Conservation (phyloP, 2,113 vertebrate genomes). For the Grallaria varia region DNA sequence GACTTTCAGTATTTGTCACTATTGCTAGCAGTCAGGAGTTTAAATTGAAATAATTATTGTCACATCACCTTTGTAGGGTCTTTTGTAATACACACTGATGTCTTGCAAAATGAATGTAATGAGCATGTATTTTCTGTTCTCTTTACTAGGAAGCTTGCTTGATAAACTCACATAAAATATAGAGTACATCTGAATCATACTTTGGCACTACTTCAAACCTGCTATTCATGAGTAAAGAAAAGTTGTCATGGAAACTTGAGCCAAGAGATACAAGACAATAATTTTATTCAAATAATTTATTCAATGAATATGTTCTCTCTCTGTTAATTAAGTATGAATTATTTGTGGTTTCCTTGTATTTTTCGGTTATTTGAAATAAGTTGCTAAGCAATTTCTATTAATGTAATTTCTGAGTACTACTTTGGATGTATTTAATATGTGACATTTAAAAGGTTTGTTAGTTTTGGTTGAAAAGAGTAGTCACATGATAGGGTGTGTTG, state of each 20-base stretch:
- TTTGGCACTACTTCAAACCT: constrained; percentile 5
- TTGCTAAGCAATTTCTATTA: constrained; percentile 20
- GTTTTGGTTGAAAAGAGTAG: not conserved
- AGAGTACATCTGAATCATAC: not conserved
- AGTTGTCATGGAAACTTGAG: constrained; percentile 55
- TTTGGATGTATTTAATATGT: not conserved
- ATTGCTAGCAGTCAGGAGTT: not conserved
- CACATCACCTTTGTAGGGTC: not conserved
- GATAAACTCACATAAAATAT: not conserved
- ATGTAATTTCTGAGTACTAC: not conserved
- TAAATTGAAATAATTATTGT: not conserved
- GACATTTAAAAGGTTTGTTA: not conserved
- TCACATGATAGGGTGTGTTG: not conserved
- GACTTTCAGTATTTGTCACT: not conserved
- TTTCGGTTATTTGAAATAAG: not conserved
- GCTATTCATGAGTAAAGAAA: constrained; percentile 22
- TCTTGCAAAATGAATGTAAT: not conserved
- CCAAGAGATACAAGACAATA: not conserved
- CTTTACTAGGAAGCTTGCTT: not conserved
- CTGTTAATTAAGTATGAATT: not conserved
- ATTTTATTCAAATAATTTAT: constrained; percentile 22
- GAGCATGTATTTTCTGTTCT: not conserved
- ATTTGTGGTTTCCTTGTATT: not conserved
- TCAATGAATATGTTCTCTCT: not conserved
- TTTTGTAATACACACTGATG: not conserved